A percentile compares a stretch with the other conserved stretches of the same genome.
phyloP scores from a whole-genome alignment of 2,888 invertebrate genomes.

The Hypselothyrea guttata region DNA sequence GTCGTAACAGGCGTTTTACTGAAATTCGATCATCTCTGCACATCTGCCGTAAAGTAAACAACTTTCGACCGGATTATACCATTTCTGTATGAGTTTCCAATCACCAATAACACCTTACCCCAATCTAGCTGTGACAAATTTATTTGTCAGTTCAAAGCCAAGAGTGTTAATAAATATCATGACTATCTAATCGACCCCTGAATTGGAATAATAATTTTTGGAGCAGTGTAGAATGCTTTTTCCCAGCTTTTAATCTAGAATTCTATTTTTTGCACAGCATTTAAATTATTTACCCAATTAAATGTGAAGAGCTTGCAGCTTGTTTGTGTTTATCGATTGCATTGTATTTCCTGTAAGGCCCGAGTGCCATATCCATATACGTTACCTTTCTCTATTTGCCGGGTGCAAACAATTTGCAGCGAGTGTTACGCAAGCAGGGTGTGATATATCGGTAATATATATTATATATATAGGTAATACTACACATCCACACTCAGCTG shows the following conservation, averaged over 20 bases:
- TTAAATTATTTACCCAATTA: constrained; percentile 48
- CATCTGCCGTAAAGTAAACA: constrained; percentile 23
- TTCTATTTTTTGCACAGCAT: constrained; percentile 28
- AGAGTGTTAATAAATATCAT: constrained; percentile 65
- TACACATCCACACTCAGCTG: neutral
- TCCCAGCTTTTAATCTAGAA: constrained; percentile 36
- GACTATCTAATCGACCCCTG: constrained; percentile 61
- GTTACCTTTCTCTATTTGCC: constrained; percentile 18
- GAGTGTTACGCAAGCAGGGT: constrained; percentile 40
- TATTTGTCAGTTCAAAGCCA: constrained; percentile 49
- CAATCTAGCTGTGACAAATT: constrained; percentile 34
- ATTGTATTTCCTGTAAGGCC: constrained; percentile 40
- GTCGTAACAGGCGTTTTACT: neutral
- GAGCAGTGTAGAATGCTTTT: constrained; percentile 1
- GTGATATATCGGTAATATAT: constrained; percentile 26
- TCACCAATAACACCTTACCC: neutral
- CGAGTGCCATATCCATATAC: constrained; percentile 7
- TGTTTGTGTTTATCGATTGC: constrained; percentile 47
- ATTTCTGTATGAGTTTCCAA: constrained; percentile 16
- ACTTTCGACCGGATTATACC: constrained; percentile 18
- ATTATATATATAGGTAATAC: too few species aligned
- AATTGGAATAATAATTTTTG: neutral
- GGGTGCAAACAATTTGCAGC: constrained; percentile 45
- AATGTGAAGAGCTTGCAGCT: constrained; percentile 12
- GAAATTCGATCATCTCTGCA: constrained; percentile 1